phyloP scores from a whole-genome alignment of 2,888 invertebrate genomes.

The Orchesellides sinensis region DNA sequence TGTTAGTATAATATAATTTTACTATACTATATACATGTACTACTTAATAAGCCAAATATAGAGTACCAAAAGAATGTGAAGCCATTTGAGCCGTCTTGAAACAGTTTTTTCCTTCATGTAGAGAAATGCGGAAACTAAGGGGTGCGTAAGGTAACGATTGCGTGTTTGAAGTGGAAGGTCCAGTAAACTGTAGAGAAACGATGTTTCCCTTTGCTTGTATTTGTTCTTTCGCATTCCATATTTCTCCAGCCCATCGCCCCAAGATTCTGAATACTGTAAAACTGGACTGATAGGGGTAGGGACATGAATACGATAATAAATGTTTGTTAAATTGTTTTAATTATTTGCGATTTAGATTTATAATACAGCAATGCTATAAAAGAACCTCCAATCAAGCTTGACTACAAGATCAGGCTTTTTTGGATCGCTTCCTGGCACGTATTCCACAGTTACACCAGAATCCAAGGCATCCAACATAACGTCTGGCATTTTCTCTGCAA shows the following conservation, averaged over 20 bases:
- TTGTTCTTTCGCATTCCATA: conserved; percentile 17
- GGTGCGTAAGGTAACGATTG: conserved; percentile 51
- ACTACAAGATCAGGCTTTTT: conserved; percentile 4
- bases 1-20: neutral
- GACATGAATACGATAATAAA: neutral
- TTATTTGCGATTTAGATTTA: neutral
- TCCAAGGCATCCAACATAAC: conserved; percentile 52
- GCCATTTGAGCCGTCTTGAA: conserved; percentile 22
- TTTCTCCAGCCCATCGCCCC: neutral
- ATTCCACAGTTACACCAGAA: conserved; percentile 33
- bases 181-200: conserved; percentile 64
- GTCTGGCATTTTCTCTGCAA: conserved; percentile 59
- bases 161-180: neutral
- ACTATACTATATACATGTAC: too few species aligned
- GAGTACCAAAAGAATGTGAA: conserved; percentile 44
- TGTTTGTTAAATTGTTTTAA: conserved; percentile 1
- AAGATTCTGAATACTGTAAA: conserved; percentile 21
- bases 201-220: conserved; percentile 48
- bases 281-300: conserved; percentile 26
- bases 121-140: conserved; percentile 54
- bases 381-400: conserved; percentile 56
- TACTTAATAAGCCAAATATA: too few species aligned
- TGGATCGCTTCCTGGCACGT: neutral
- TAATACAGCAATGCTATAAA: neutral
- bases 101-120: conserved; percentile 28